Conservation (phyloP, 1,140 invertebrate genomes). For the Antheraea mylitta region DNA sequence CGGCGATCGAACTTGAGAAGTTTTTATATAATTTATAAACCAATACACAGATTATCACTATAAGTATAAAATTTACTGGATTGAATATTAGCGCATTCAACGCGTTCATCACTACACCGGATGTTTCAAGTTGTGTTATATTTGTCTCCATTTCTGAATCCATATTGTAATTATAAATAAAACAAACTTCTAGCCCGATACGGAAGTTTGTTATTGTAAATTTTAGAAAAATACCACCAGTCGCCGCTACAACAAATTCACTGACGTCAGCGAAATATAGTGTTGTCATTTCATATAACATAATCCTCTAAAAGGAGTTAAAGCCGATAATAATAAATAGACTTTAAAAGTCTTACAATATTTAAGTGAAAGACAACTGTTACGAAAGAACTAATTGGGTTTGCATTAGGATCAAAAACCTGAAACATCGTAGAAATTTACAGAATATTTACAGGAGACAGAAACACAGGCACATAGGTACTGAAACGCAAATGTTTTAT, state of each 20-base stretch:
- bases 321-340: too few relatives aligned
- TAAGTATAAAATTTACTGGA: slow-evolving; percentile 89
- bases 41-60: slow-evolving; percentile 87
- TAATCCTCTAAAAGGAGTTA: background rate
- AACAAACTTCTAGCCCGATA: slow-evolving; percentile 10
- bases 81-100: slow-evolving; percentile 83
- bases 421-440: too few relatives aligned
- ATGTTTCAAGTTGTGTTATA: slow-evolving; percentile 42
- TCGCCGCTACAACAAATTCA: slow-evolving; percentile 39
- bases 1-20: slow-evolving; percentile 61
- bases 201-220: slow-evolving; percentile 30
- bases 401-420: too few relatives aligned
- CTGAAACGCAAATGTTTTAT: too few relatives aligned
- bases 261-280: slow-evolving; percentile 44
- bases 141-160: slow-evolving; percentile 52
- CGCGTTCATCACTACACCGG: slow-evolving; percentile 72
- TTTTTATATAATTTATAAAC: slow-evolving; percentile 92
- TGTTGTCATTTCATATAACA: background rate
- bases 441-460: too few relatives aligned
- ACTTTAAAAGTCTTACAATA: too few relatives aligned
- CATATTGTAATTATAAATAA: slow-evolving; percentile 37
- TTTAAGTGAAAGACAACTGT: too few relatives aligned
- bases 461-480: too few relatives aligned
- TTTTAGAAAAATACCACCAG: slow-evolving; percentile 39
- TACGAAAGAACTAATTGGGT: too few relatives aligned